Evolutionary conservation across 2,113 vertebrate genomes (phyloP), one percentile per base, ranked within the genome.

Genomic region (Cheilinus undulatus): DNA sequence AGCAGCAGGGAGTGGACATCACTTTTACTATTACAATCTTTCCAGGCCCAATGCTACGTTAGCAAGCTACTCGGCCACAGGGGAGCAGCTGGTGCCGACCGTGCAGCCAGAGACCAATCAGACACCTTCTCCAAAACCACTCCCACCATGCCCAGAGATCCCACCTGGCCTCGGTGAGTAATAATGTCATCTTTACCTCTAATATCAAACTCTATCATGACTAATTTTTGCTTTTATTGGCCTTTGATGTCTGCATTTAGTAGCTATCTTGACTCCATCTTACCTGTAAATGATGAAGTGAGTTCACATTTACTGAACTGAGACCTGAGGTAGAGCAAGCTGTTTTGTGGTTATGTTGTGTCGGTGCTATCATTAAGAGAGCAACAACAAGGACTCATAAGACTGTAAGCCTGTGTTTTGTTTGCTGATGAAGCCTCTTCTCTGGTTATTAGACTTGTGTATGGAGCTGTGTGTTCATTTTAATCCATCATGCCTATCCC

Each of bases 111-210:
- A 93, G 62, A 72, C 86, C 83, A 96, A 95, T 49, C 94, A 88
- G 83, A 94, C 96, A 0, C n/a, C 95, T 0, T 96, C 95, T 0
- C 92, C 94, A 57, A 95, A 95, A 70, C 95, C 96, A 23, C 89
- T 98, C 70, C 95, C 95, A 1, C 96, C 96, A 5, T 99, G 98
- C 90, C 96, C 96, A 10, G 98, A 99, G 87, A 92, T 78, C 10
- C 98, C 96, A 0, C 94, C 95, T 0, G 96, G 97, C 49, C 94
- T 99, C 57, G 98, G 98, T 99, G 91, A 92, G 96, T 91, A 32
- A 26, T 30, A 6, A 42, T 23, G 4, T 32, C 46, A 11, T 4
- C 20, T 23, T 42, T 2, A 12, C 30, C 24, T 23, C 10, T 20
- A 32, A 50, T 8, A 20, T 4, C 22, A n/a, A 28, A 11, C 7